Evolutionary conservation across 2,888 invertebrate species (phyloP), one percentile per base, ranked within the genome.

Genomic region (Idaea straminata): DNA sequence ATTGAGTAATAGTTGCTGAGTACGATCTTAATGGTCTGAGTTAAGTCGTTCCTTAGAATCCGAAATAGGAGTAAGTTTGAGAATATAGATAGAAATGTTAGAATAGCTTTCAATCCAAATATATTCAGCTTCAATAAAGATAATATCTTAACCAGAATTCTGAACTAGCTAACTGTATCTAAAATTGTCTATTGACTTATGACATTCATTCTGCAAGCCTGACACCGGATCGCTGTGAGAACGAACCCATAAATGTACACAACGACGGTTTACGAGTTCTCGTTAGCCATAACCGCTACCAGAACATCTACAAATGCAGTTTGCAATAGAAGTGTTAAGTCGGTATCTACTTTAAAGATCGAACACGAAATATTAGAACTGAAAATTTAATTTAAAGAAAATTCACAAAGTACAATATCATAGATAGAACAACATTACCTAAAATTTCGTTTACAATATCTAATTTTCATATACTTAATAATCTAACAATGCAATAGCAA

Each of bases 191-290:
- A 47, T 47, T 47, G 47, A 47, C 10, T 47, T 47, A 47, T 47
- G 47, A 47, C 47, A 47, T 47, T 7, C 47, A 79, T 80, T 77
- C 77, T 75, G 79, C 78, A 77, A 80, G 47, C 71, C 64, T 72
- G 83, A 81, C 79, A 83, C 77, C 76, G 77, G 80, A 83, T 80
- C 79, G 77, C 76, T 83, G 85, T 85, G 86, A 81, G 83, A 85
- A 84, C 81, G 76, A 77, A 76, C 75, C 79, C 80, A 84, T 85
- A 86, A 86, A 86, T 77, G 82, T 80, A 13, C 25, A n/a, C 80
- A 69, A 69, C 70, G 72, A 47, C 72, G 66, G 74, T 87, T 87
- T 87, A 87, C 78, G 84, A 85, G 79, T 84, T 83, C 83, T 81
- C 78, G 86, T 86, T 83, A 84, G 72, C 76, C 77, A 70, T 74